Evolutionary conservation across 2,888 invertebrate genomes (phyloP), one percentile per base, ranked within the genome.

Genomic region (Catocala fraxini): DNA sequence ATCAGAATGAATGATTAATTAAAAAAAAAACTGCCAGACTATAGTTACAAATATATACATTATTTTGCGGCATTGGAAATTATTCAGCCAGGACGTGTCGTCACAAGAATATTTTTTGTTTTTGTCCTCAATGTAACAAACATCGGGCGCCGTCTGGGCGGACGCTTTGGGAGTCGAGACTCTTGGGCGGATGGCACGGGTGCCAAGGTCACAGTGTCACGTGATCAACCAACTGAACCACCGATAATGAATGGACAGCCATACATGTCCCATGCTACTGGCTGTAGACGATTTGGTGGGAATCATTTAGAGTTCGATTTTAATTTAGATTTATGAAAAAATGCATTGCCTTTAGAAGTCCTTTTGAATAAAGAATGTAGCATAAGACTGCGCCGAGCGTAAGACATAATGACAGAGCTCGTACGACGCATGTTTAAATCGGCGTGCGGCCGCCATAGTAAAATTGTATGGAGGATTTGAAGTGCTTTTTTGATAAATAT

Each of bases 91-190:
- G 43, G 65, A 60, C 61, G 52, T 45, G 60, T 62, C 63, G 46
- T 46, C 62, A 35, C 34, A 12, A 33, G 9, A 13, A 7, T 25
- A 51, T 67, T 68, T 59, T 74, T 68, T 76, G 64, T 74, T 76
- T 65, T 66, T 52, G 54, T 71, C 56, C 56, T 56, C 62, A 65
- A 48, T 56, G 68, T 71, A 57, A 67, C 76, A 73, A 71, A 75
- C 62, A 68, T 55, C 39, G 54, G 81, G 81, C 81, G 81, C 81
- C 81, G 81, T 81, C 81, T 81, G 69, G 81, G 70, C 81, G 81
- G 73, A 46, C 33, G 46, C 34, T 59, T 51, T n/a, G 6, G 47
- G 42, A 63, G 49, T 25, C 70, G 75, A 74, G 75, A 71, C 79
- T 78, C 66, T 73, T 75, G 70, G 77, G 71, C 68, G 72, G 65